Evolutionary conservation across 2,113 vertebrate genomes (phyloP).

Genomic region (Pleuronectes platessa): DNA sequence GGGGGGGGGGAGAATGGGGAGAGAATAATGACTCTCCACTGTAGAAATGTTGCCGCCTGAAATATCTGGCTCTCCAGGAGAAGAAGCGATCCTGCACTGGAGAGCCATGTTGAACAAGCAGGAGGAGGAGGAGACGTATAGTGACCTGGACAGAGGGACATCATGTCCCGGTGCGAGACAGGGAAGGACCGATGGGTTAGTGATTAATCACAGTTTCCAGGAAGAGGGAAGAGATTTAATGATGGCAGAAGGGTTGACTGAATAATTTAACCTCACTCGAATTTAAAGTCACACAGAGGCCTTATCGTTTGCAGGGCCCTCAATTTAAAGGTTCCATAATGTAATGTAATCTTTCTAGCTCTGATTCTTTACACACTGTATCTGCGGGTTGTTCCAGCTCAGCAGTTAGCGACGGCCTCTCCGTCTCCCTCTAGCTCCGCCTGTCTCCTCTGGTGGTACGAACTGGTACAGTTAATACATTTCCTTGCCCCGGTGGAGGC

Average conservation of each 20-base stretch:
- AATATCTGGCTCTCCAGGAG: conserved; percentile 52
- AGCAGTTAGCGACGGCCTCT: background rate
- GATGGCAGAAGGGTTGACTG: conserved; percentile 15
- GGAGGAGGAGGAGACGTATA: conserved; percentile 31
- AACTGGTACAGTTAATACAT: background rate
- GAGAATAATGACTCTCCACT: conserved; percentile 57
- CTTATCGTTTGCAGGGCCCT: background rate
- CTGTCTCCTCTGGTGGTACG: background rate
- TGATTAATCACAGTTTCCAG: background rate
- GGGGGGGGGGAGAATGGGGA: conserved; percentile 18
- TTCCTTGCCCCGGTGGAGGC: background rate
- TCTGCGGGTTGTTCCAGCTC: too few relatives aligned
- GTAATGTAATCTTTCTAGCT: background rate
- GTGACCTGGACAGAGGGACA: conserved; percentile 29
- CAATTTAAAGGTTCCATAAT: background rate
- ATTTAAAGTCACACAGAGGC: background rate
- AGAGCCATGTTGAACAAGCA: conserved; percentile 1
- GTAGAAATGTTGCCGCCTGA: conserved; percentile 36
- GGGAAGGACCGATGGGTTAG: conserved; percentile 23
- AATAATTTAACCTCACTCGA: conserved; percentile 20
- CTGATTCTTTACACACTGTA: background rate
- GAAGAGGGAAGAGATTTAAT: too few relatives aligned
- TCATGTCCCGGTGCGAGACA: background rate
- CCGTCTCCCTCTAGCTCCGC: background rate
- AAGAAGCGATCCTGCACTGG: conserved; percentile 11